Evolutionary conservation across 2,888 invertebrate genomes (phyloP).

Genomic region (Pyralis farinalis): DNA sequence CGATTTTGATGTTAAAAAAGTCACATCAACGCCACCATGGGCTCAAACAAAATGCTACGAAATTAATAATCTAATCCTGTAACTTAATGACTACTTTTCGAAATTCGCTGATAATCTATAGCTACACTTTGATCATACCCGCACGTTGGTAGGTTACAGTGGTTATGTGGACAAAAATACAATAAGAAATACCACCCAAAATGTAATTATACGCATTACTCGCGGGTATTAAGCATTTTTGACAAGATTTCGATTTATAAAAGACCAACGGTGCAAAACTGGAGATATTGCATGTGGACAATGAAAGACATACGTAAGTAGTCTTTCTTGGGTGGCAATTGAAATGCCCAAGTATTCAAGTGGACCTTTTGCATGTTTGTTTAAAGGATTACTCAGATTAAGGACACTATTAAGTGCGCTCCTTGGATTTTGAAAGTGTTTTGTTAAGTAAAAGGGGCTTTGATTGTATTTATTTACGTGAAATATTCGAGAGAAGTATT

Average conservation of each 20-base stretch:
- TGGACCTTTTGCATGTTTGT: constrained; percentile 55
- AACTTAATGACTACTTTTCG: too few relatives aligned
- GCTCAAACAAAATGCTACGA: too few relatives aligned
- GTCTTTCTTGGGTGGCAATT: constrained; percentile 53
- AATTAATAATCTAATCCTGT: too few relatives aligned
- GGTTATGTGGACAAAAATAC: not conserved
- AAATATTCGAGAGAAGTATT: not conserved
- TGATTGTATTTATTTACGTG: constrained; percentile 5
- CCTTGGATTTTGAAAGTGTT: constrained; percentile 23
- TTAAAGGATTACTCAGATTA: constrained; percentile 70
- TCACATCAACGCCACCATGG: too few relatives aligned
- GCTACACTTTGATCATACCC: too few relatives aligned
- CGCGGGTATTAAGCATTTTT: constrained; percentile 4
- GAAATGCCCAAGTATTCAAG: constrained; percentile 27
- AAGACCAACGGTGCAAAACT: constrained; percentile 34
- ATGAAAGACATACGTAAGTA: constrained; percentile 13
- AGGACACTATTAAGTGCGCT: constrained; percentile 34
- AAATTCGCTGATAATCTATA: too few relatives aligned
- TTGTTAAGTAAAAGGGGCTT: constrained; percentile 3
- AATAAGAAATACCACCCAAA: constrained; percentile 16
- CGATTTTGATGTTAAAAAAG: too few relatives aligned
- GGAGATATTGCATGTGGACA: constrained; percentile 26
- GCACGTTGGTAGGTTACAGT: too few relatives aligned
- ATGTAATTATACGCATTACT: constrained; percentile 1
- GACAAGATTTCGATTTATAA: constrained; percentile 5